These are phyloP conservation scores for Hyperopisus bebe DNA, from an alignment of 2,113 vertebrate species.

Conservation along the genomic window DNA sequence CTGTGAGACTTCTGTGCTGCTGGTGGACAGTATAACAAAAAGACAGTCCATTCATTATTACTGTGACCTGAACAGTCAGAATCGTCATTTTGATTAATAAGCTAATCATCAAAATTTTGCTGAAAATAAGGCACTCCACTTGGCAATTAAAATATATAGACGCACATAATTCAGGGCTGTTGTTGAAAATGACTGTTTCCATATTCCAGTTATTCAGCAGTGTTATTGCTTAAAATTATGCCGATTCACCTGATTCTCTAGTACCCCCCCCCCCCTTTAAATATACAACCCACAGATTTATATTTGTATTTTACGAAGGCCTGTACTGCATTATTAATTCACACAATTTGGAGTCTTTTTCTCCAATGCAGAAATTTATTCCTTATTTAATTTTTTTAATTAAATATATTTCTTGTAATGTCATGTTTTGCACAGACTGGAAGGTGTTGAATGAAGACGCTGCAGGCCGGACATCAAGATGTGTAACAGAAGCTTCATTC, in stretches of 20 bases:
- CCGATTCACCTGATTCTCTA: slow-evolving; percentile 1
- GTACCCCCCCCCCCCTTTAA: not conserved
- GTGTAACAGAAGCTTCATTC: not conserved
- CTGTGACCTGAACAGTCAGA: not conserved
- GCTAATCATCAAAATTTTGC: not conserved
- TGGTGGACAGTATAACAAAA: not conserved
- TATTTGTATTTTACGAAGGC: not conserved
- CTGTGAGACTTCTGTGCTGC: not conserved
- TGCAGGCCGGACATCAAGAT: not conserved
- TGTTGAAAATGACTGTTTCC: slow-evolving; percentile 16
- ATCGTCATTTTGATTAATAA: not conserved
- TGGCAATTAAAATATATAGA: slow-evolving; percentile 29
- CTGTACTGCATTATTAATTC: not conserved
- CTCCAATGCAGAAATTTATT: not conserved
- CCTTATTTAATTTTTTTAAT: not conserved
- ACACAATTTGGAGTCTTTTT: not conserved
- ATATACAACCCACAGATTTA: not conserved
- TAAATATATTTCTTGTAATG: not conserved
- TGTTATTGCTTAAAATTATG: slow-evolving; percentile 50
- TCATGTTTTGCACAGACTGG: not conserved
- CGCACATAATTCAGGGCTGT: slow-evolving; percentile 11
- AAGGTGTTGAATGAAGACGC: not conserved
- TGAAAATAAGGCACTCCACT: slow-evolving; percentile 54
- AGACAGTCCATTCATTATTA: not conserved
- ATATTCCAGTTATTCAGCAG: slow-evolving; percentile 31